These are phyloP conservation scores for Vidua macroura DNA, from an alignment of 2,113 vertebrate species.

Conservation along the genomic window DNA sequence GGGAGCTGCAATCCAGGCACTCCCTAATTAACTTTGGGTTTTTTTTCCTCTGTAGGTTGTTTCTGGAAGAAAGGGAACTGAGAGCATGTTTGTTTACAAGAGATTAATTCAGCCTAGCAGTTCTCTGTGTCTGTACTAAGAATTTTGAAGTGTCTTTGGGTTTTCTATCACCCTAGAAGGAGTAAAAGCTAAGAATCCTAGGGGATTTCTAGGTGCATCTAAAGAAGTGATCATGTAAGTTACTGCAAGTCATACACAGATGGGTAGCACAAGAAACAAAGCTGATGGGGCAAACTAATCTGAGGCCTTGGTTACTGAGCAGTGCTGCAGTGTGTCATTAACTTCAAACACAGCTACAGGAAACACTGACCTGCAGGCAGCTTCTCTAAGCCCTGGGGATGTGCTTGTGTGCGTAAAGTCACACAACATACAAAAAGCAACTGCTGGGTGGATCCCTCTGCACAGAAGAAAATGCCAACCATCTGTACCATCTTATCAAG, in stretches of 20 bases:
- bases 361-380: background rate
- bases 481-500: background rate
- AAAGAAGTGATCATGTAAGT: background rate
- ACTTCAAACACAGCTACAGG: background rate
- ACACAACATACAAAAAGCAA: background rate
- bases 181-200: background rate
- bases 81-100: background rate
- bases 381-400: background rate
- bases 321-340: background rate
- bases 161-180: background rate
- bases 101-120: background rate
- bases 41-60: background rate
- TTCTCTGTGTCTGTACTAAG: background rate
- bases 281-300: background rate
- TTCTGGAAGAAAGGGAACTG: background rate
- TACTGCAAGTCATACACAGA: background rate
- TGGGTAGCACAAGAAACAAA: background rate
- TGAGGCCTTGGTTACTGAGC: background rate
- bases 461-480: background rate
- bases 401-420: background rate
- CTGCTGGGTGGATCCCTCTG: background rate
- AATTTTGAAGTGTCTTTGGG: background rate
- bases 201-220: background rate
- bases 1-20: constrained; percentile 11
- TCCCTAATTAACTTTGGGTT: constrained; percentile 2